A percentile compares a stretch with the other conserved stretches of the same genome.
These are phyloP conservation scores for Hoplodrina ambigua DNA, from an alignment of 2,888 invertebrate genomes.

Conservation along the genomic window DNA sequence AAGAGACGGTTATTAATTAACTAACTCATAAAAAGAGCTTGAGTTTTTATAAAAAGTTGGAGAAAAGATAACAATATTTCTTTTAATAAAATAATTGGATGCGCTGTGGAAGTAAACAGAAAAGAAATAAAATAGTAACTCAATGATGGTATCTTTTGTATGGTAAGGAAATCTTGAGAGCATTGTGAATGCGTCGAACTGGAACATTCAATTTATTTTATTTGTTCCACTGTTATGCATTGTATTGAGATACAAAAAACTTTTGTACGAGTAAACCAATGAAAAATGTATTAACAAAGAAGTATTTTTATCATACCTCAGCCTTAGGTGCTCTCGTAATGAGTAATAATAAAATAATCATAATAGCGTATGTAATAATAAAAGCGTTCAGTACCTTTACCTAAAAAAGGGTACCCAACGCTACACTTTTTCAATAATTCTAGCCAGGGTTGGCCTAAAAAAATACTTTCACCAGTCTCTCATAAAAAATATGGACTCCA, in stretches of 20 bases:
- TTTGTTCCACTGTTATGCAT: not conserved
- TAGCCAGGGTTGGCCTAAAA: not conserved
- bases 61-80: not conserved
- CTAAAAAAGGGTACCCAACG: too few relatives aligned
- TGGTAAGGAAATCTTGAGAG: not conserved
- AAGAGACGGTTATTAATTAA: slow-evolving; percentile 11
- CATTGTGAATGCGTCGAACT: not conserved
- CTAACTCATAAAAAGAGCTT: slow-evolving; percentile 10
- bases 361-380: too few relatives aligned
- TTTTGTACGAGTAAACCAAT: not conserved
- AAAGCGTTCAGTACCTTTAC: too few relatives aligned
- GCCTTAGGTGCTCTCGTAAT: too few relatives aligned
- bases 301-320: not conserved
- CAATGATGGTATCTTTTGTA: slow-evolving; percentile 15
- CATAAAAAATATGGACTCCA: slow-evolving; percentile 36
- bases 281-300: not conserved
- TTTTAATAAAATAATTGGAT: slow-evolving; percentile 24
- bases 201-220: not conserved
- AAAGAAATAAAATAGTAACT: slow-evolving; percentile 14
- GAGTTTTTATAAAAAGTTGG: slow-evolving; percentile 6
- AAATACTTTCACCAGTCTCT: not conserved
- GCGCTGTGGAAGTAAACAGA: not conserved
- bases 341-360: too few relatives aligned
- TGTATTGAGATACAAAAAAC: too few relatives aligned
- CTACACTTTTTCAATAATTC: slow-evolving; percentile 5